Evolutionary conservation across 2,888 invertebrate genomes (phyloP).

Genomic region (Serrognathus titanus): DNA sequence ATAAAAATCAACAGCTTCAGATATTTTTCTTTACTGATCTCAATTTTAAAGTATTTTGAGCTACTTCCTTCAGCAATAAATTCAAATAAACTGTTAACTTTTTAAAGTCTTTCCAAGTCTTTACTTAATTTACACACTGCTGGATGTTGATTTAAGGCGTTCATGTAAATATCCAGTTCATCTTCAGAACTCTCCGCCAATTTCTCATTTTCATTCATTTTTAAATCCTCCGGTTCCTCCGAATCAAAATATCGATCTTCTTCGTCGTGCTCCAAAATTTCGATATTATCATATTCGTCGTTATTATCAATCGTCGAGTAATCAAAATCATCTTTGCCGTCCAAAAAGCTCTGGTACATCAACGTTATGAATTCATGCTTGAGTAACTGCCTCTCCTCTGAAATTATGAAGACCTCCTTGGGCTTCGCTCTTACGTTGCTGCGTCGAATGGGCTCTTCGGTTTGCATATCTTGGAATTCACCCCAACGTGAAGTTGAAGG

Average conservation of each 20-base stretch:
- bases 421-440: conserved; percentile 32
- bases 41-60: too few relatives aligned
- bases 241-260: conserved; percentile 91
- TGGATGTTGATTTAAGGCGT: conserved; percentile 51
- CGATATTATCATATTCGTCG: conserved; percentile 73
- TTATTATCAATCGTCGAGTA: conserved; percentile 79
- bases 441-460: conserved; percentile 9
- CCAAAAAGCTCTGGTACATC: conserved; percentile 82
- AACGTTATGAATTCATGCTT: conserved; percentile 78
- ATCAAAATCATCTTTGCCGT: conserved; percentile 84
- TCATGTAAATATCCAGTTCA: conserved; percentile 73
- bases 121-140: conserved; percentile 38
- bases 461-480: conserved; percentile 35
- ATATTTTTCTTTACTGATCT: too few relatives aligned
- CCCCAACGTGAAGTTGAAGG: conserved; percentile 34
- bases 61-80: too few relatives aligned
- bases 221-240: conserved; percentile 62
- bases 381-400: conserved; percentile 62
- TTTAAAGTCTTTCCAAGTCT: conserved; percentile 35
- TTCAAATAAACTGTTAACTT: background rate
- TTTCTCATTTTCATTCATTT: conserved; percentile 31
- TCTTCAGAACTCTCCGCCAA: conserved; percentile 52
- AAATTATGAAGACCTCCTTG: conserved; percentile 47
- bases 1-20: too few relatives aligned
- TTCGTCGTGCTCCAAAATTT: conserved; percentile 71